Percentiles rank a stretch among this genome's conserved stretches.
phyloP scores from a whole-genome alignment of 1,140 invertebrate species.

The Dinothrombium tinctorium region DNA sequence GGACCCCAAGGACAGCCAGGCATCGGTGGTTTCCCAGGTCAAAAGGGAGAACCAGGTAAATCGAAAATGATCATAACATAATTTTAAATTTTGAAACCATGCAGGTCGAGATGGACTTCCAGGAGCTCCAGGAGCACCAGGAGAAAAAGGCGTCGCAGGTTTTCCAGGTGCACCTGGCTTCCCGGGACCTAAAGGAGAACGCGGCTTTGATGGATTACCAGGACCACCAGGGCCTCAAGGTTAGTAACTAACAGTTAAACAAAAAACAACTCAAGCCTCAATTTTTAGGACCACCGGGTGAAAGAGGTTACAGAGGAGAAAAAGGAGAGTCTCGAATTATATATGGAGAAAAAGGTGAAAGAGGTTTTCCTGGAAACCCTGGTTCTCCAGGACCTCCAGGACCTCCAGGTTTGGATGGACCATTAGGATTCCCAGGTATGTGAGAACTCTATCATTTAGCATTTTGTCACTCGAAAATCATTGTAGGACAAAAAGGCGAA shows the following conservation, averaged over 20 bases:
- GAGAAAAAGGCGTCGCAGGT: constrained; percentile 13
- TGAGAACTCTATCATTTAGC: background rate
- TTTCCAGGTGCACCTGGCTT: no score
- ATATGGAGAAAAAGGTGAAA: no score
- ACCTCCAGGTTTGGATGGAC: constrained; percentile 13
- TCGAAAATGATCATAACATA: background rate
- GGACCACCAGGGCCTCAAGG: no score
- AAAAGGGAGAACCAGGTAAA: constrained; percentile 1
- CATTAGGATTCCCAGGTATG: constrained; percentile 1
- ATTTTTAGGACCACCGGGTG: no score
- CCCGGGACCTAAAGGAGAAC: no score
- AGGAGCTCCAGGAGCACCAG: constrained; percentile 2
- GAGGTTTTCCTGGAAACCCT: no score
- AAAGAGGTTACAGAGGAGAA: no score
- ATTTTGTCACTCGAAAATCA: background rate
- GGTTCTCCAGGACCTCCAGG: constrained; percentile 13
- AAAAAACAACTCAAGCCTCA: no score
- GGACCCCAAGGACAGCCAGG: constrained; percentile 12
- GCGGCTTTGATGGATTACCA: no score
- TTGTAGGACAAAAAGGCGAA: no score
- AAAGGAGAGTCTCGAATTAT: no score
- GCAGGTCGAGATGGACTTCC: background rate
- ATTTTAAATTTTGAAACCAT: background rate
- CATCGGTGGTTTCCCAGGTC: constrained; percentile 3
- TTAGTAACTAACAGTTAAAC: no score